Evolutionary conservation across 1,140 invertebrate species (phyloP), one percentile per base, ranked within the genome.

Genomic region (Calliphora vicina): DNA sequence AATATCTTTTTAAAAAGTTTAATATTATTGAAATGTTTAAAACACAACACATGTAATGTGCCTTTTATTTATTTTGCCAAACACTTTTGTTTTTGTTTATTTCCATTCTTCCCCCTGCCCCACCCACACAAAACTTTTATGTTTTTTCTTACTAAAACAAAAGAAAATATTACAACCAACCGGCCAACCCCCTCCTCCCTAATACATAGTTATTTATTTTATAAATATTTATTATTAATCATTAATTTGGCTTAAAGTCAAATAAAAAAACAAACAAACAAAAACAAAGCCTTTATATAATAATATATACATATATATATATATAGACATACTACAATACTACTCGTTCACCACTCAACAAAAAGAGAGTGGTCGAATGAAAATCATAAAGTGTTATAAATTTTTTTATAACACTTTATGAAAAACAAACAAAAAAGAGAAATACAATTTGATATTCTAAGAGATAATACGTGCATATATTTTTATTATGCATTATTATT

Each of bases 301-400:
- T 57, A 57, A 57, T 35, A 83, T 43, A 57, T 57, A 57, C 1
- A 57, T 0, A 57, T n/a, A n/a, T n/a, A n/a, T n/a, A 67, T 81
- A 86, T 83, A 86, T 86, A 84, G 20, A 81, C 76, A 83, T 81
- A 82, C n/a, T 87, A 88, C 88, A 87, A n/a, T 57, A n/a, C 50
- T 76, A 35, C 6, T 35, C 3, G 35, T 78, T 35, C 74, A 78
- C 35, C 26, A 42, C 29, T 35, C 23, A 78, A 43, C 8, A 43
- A 78, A 78, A 35, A 35, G 74, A 67, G 61, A 23, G 61, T 67
- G n/a, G 61, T 67, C 9, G 2, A 67, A 23, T 67, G n/a, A 67
- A 50, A 57, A 67, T 23, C n/a, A 25, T 23, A 23, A 67, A 67
- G 9, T 78, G 74, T 78, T 78, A 78, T 78, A 78, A 20, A 67